Evolutionary conservation across 92 coral and sea anemone species (phyloP).

Genomic region (Bergia puertoricense): DNA sequence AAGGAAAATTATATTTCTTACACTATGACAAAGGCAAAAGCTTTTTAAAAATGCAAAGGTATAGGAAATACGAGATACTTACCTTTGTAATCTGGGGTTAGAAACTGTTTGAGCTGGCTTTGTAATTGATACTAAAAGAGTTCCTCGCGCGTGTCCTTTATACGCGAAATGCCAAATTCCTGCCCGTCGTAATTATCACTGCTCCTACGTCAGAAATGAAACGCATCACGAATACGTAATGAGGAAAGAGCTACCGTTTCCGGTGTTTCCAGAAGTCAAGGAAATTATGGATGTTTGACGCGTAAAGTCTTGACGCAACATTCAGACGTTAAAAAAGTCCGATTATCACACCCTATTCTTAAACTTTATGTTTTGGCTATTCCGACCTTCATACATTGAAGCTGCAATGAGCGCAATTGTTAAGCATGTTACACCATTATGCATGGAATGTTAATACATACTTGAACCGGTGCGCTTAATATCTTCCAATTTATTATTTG

Average conservation of each 20-base stretch:
- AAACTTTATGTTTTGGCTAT: background rate
- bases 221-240: slow-evolving; percentile 27
- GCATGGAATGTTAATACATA: slow-evolving; percentile 3
- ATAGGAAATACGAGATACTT: background rate
- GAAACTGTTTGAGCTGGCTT: background rate
- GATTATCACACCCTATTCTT: background rate
- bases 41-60: background rate
- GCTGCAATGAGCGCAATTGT: background rate
- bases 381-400: background rate
- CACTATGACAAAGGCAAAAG: background rate
- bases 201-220: background rate
- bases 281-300: background rate
- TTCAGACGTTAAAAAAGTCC: background rate
- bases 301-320: background rate
- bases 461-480: background rate
- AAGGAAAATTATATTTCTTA: background rate
- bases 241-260: background rate
- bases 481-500: background rate
- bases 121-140: background rate
- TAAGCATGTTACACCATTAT: background rate
- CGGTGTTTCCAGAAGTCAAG: background rate
- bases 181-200: background rate
- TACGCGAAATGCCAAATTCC: slow-evolving; percentile 1
- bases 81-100: background rate
- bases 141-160: slow-evolving; percentile 2